Conservation (phyloP, 37 sponge, comb jelly and placozoan genomes). For the Diacarnus erythraeanus region DNA sequence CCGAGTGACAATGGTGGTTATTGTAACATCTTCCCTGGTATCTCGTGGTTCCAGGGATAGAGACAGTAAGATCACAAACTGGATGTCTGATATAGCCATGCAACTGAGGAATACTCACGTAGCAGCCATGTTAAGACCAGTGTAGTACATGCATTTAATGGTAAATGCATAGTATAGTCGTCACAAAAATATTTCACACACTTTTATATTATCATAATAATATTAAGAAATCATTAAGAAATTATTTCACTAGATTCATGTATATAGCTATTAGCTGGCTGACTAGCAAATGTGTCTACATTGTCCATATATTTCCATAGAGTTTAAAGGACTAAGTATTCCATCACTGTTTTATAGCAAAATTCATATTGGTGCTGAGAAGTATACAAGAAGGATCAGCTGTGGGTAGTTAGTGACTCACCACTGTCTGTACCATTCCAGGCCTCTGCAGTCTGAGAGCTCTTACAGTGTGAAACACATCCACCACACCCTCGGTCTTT, state of each 20-base stretch:
- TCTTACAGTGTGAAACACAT: slow-evolving; percentile 82
- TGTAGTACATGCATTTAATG: background rate
- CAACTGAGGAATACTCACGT: slow-evolving; percentile 38
- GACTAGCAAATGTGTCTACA: too few relatives aligned
- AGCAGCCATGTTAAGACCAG: slow-evolving; percentile 27
- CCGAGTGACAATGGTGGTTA: slow-evolving; percentile 27
- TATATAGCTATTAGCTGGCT: too few relatives aligned
- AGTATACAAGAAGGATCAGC: too few relatives aligned
- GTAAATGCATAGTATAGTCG: too few relatives aligned
- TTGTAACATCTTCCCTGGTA: background rate
- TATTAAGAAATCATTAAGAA: too few relatives aligned
- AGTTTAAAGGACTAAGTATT: slow-evolving; percentile 71
- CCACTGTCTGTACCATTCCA: slow-evolving; percentile 87
- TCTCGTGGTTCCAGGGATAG: slow-evolving; percentile 21
- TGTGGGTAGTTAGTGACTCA: too few relatives aligned
- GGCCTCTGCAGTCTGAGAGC: slow-evolving; percentile 72
- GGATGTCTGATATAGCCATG: slow-evolving; percentile 31
- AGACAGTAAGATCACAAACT: slow-evolving; percentile 21
- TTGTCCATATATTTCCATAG: slow-evolving; percentile 63
- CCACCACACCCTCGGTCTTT: slow-evolving; percentile 87
- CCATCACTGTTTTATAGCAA: slow-evolving; percentile 57
- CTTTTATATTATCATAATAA: too few relatives aligned
- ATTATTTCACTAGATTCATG: too few relatives aligned
- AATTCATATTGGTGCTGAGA: slow-evolving; percentile 65
- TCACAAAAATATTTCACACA: too few relatives aligned